Base-by-base conservation (phyloP, 2,113 vertebrate species). In the Chloebia gouldiae region DNA sequence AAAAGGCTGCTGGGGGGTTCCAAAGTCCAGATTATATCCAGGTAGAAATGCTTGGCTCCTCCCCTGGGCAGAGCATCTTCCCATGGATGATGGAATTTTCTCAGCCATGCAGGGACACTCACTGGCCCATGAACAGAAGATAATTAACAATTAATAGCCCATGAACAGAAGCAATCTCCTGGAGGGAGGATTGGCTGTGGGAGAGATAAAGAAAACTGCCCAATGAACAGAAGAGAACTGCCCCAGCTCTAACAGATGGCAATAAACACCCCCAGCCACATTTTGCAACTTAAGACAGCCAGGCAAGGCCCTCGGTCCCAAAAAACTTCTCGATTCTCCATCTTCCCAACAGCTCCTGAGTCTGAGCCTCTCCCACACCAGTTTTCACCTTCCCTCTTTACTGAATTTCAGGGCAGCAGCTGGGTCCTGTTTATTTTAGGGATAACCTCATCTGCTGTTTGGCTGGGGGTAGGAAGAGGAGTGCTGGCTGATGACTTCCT, bases 361-460 rank as follows among this genome's bases (percentile, higher is more conserved):
- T 20, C 25, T 30, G 44, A 88, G 45, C 27, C 47, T 53, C 69
- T 86, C 82, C 84, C 49, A n/a, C 5, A 2, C 40, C 81, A 49
- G 7, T 39, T 91, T 63, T n/a, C 71, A 61, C 77, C 81, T 92
- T 65, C 54, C 33, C 30, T 70, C 81, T 83, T n/a, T 4, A 7
- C 45, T 33, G 39, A 40, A 49, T 63, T 50, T 17, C 71, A 92
- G 87, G 81, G 54, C 59, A 91, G 84, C 94, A 96, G 94, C 90
- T 97, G 95, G 81, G 79, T 71, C 59, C 44, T 80, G 94, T 92
- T 97, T 95, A 95, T 97, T 96, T 83, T 71, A 33, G 85, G 90
- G 92, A 85, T 86, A 95, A 88, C 63, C 94, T 95, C 94, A 96
- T 69, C 93, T 95, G 94, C 84, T 91, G 91, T 63, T 95, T 94